Percentiles rank a stretch among this genome's conserved stretches.
Conservation (phyloP, 2,113 vertebrate species). For the Microcebus murinus region DNA sequence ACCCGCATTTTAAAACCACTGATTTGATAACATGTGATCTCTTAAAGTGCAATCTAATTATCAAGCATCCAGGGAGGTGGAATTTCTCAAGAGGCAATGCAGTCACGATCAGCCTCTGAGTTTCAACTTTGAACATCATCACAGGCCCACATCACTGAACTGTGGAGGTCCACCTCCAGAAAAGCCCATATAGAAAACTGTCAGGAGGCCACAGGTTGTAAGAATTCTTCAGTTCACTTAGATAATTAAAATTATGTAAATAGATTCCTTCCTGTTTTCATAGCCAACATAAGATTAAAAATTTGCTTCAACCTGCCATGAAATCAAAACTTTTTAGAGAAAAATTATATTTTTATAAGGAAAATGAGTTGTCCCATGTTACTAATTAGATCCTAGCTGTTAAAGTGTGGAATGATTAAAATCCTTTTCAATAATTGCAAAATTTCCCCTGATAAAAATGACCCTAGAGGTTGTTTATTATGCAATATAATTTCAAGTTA, state of each 20-base stretch:
- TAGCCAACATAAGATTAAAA: not conserved
- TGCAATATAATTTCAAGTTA: not conserved
- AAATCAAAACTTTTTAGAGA: slow-evolving; percentile 37
- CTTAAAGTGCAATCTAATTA: not conserved
- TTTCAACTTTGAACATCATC: slow-evolving; percentile 44
- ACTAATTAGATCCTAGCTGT: not conserved
- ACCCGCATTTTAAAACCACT: not conserved
- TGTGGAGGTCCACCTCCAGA: not conserved
- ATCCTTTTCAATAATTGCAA: slow-evolving; percentile 28
- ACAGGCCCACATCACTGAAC: not conserved
- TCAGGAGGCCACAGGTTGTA: not conserved
- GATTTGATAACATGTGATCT: not conserved
- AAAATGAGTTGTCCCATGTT: not conserved
- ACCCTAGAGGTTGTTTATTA: not conserved
- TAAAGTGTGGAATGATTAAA: slow-evolving; percentile 39
- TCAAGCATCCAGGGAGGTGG: not conserved
- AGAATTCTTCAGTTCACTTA: not conserved
- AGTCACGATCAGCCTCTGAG: not conserved
- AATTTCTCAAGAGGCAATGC: not conserved
- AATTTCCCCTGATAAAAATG: not conserved
- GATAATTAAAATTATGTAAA: not conserved
- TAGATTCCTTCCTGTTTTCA: slow-evolving; percentile 29
- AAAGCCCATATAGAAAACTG: not conserved
- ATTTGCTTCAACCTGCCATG: slow-evolving; percentile 21
- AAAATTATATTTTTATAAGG: slow-evolving; percentile 38